phyloP scores from a whole-genome alignment of 2,113 vertebrate species.

The Sigmodon hispidus region DNA sequence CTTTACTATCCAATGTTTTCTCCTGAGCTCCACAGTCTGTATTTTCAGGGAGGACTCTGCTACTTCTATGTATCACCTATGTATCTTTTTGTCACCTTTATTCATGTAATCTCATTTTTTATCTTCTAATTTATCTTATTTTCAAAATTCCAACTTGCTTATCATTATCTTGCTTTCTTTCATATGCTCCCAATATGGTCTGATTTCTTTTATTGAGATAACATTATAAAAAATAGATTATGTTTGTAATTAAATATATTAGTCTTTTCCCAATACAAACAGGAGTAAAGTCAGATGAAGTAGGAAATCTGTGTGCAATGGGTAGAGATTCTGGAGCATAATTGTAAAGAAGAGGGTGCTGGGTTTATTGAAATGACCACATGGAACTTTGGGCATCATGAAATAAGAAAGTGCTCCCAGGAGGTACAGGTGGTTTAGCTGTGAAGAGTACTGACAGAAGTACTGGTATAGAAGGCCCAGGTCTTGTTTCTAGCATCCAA shows the following conservation, averaged over 20 bases:
- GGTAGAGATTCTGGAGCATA: fast-evolving
- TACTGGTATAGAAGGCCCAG: background rate
- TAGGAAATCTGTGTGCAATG: background rate
- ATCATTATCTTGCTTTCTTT: background rate
- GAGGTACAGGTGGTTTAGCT: background rate
- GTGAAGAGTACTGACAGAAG: background rate
- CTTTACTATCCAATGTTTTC: background rate
- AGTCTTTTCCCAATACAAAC: background rate
- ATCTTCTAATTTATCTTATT: background rate
- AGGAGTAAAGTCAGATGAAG: background rate
- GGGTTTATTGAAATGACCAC: background rate
- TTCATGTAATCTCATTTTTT: background rate
- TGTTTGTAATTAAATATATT: background rate
- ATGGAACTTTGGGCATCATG: background rate
- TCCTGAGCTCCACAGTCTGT: fast-evolving
- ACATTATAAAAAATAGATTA: background rate
- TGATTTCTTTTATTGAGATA: background rate
- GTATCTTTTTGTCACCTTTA: background rate
- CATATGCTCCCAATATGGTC: background rate
- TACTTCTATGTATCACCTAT: background rate
- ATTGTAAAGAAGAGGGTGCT: background rate
- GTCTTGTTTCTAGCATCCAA: background rate
- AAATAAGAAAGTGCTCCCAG: background rate
- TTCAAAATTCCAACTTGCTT: background rate
- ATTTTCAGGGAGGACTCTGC: too few relatives aligned